Percentiles rank a stretch among this genome's conserved stretches.
Conservation (phyloP, 2,797 vertebrate genomes). For the Syngnathus acus region DNA sequence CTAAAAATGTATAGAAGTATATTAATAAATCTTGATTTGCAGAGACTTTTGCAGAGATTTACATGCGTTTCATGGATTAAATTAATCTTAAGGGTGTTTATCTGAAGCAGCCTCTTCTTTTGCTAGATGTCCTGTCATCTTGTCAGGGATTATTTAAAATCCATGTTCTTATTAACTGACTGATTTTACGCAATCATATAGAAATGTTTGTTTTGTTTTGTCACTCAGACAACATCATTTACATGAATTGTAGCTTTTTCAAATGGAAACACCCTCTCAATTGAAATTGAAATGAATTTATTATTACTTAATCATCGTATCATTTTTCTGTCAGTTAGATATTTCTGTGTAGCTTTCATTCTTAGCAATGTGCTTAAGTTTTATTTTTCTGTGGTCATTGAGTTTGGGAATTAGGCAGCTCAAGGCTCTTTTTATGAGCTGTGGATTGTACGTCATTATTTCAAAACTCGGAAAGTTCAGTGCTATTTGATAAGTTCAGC, state of each 20-base stretch:
- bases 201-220: neutral
- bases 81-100: neutral
- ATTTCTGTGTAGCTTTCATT: neutral
- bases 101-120: neutral
- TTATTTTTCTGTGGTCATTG: slow-evolving; percentile 4
- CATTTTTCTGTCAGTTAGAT: neutral
- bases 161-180: neutral
- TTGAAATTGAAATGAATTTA: neutral
- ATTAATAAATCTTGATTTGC: neutral
- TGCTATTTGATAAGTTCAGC: slow-evolving; percentile 24
- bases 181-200: neutral
- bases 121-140: neutral
- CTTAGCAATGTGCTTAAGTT: slow-evolving; percentile 14
- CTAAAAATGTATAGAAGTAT: too few relatives aligned
- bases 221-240: too few relatives aligned
- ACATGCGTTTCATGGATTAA: neutral
- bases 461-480: slow-evolving; percentile 22
- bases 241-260: too few relatives aligned
- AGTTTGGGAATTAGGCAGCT: slow-evolving; percentile 14
- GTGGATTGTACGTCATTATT: slow-evolving; percentile 8
- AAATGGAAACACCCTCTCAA: too few relatives aligned
- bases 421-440: slow-evolving; percentile 18
- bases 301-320: neutral
- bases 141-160: neutral
- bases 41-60: neutral